Conservation (phyloP, 2,797 vertebrate genomes). For the Discoglossus pictus region DNA sequence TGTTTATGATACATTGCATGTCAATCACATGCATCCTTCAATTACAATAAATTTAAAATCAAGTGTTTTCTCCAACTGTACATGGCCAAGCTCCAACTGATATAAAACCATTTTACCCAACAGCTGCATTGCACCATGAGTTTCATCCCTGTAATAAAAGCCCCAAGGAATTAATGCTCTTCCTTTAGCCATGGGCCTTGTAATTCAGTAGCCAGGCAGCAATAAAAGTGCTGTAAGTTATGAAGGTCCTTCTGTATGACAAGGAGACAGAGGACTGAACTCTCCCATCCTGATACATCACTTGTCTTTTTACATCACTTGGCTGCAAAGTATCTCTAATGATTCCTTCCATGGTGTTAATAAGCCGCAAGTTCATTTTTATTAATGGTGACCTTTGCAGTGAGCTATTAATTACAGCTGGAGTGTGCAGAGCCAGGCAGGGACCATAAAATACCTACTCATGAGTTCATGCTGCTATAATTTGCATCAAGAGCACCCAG, state of each 20-base stretch:
- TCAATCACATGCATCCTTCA: too few species aligned
- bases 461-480: constrained; percentile 1
- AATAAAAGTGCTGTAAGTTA: constrained; percentile 43
- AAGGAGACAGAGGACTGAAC: constrained; percentile 18
- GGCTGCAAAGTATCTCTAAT: constrained; percentile 51
- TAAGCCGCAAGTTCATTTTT: constrained; percentile 57
- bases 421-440: constrained; percentile 34
- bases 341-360: constrained; percentile 50
- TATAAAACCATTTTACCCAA: too few species aligned
- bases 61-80: too few species aligned
- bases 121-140: too few species aligned
- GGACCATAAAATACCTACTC: constrained; percentile 33
- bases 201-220: constrained; percentile 45
- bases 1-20: too few species aligned
- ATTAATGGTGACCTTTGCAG: constrained; percentile 55
- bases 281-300: constrained; percentile 38
- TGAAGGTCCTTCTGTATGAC: constrained; percentile 49
- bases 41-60: too few species aligned
- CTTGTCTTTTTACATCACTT: constrained; percentile 37
- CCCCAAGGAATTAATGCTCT: constrained; percentile 53
- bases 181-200: constrained; percentile 50
- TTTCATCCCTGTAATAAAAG: too few species aligned
- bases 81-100: too few species aligned
- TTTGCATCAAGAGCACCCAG: constrained; percentile 36
- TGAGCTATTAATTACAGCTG: constrained; percentile 51